Conservation (phyloP, 2,888 invertebrate genomes). For the Macrosiphum euphorbiae region DNA sequence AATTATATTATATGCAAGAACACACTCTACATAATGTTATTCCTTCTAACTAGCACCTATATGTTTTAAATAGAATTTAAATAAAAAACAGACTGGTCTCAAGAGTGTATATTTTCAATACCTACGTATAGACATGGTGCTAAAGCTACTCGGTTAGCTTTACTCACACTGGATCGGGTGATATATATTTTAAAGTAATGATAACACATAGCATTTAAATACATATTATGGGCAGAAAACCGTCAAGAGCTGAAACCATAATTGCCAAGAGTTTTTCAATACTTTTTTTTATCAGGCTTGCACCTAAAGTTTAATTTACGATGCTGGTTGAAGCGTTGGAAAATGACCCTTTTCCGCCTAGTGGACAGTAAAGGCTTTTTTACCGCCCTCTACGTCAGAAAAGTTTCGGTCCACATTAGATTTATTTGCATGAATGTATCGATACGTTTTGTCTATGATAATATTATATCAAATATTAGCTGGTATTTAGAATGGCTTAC, state of each 20-base stretch:
- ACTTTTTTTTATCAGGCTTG: neutral
- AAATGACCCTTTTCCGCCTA: neutral
- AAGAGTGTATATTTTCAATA: neutral
- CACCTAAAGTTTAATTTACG: neutral
- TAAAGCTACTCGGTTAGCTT: neutral
- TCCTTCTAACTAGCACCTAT: neutral
- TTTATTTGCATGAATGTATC: neutral
- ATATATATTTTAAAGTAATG: neutral
- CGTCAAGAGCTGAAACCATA: neutral
- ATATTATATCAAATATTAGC: neutral
- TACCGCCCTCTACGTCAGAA: neutral
- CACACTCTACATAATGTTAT: neutral
- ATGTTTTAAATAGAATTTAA: neutral
- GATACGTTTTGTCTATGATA: neutral
- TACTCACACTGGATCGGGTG: neutral
- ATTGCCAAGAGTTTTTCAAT: neutral
- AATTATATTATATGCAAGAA: neutral
- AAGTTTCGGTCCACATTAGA: neutral
- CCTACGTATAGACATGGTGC: neutral
- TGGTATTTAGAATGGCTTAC: neutral
- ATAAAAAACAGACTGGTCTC: neutral
- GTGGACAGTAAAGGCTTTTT: neutral
- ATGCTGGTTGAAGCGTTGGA: neutral
- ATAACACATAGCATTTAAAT: neutral
- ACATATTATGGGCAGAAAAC: neutral